phyloP scores from a whole-genome alignment of 1,140 invertebrate genomes.

The Paraescarpia echinospica region DNA sequence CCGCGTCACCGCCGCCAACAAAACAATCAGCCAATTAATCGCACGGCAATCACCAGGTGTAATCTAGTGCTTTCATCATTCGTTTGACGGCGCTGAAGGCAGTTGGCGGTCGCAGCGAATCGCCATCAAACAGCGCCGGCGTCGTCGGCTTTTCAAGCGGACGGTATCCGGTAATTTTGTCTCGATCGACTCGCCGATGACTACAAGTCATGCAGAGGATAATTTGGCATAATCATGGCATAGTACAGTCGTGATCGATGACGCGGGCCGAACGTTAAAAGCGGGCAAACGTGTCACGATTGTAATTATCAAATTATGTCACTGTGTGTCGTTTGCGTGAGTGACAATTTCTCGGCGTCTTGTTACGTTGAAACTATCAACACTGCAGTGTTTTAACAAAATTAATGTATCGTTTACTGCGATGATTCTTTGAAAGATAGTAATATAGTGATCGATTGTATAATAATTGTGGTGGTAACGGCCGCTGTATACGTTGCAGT shows the following conservation, averaged over 20 bases:
- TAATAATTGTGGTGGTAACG: neutral
- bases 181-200: neutral
- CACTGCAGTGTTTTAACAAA: neutral
- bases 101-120: neutral
- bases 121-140: neutral
- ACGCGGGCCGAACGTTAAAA: neutral
- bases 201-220: neutral
- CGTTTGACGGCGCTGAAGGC: neutral
- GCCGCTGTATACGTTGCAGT: too few relatives aligned
- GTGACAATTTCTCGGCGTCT: neutral
- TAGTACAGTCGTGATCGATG: neutral
- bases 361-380: neutral
- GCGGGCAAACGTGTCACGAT: neutral
- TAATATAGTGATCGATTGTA: neutral
- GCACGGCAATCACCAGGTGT: neutral
- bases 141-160: neutral
- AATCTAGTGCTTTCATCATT: neutral
- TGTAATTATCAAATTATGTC: conserved; percentile 1
- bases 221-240: neutral
- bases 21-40: conserved; percentile 1
- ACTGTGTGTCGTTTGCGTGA: neutral
- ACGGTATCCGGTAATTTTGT: neutral
- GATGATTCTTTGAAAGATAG: neutral
- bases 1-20: neutral
- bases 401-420: neutral